phyloP scores from a whole-genome alignment of 2,113 vertebrate species.

The Osmerus mordax region DNA sequence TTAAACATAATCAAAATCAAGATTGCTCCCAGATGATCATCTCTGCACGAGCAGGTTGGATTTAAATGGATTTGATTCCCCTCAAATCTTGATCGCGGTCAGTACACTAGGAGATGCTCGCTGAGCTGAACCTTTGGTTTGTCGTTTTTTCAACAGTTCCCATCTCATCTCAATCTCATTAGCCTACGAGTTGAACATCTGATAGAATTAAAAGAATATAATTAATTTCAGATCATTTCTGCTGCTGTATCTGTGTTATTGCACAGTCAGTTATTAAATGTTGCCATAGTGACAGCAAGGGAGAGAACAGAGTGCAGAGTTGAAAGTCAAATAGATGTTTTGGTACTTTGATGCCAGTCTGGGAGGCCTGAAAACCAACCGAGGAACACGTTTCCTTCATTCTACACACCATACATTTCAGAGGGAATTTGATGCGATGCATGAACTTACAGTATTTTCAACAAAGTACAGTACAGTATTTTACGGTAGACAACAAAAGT shows the following conservation, averaged over 20 bases:
- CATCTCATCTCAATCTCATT: slow-evolving; percentile 52
- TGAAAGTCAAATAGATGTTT: no score
- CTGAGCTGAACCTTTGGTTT: slow-evolving; percentile 40
- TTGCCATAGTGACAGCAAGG: slow-evolving; percentile 45
- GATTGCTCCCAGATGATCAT: slow-evolving; percentile 15
- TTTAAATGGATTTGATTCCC: slow-evolving; percentile 7
- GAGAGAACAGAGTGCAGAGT: slow-evolving; percentile 24
- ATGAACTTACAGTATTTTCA: no score
- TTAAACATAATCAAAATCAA: slow-evolving; percentile 12
- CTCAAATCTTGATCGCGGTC: no score
- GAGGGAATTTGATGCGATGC: no score
- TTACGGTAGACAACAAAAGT: no score
- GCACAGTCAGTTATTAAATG: slow-evolving; percentile 47
- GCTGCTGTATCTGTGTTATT: slow-evolving; percentile 43
- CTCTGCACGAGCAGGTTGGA: slow-evolving; percentile 4
- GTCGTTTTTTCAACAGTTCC: slow-evolving; percentile 29
- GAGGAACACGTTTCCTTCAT: neutral
- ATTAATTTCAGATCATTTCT: slow-evolving; percentile 55
- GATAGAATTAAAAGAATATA: slow-evolving; percentile 31
- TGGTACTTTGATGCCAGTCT: no score
- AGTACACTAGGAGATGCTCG: neutral
- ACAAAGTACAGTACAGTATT: no score
- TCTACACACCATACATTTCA: no score
- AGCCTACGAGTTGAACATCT: slow-evolving; percentile 47
- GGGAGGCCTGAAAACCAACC: neutral